Evolutionary conservation across 2,888 invertebrate genomes (phyloP), one percentile per base, ranked within the genome.

Genomic region (Cephus runcator): DNA sequence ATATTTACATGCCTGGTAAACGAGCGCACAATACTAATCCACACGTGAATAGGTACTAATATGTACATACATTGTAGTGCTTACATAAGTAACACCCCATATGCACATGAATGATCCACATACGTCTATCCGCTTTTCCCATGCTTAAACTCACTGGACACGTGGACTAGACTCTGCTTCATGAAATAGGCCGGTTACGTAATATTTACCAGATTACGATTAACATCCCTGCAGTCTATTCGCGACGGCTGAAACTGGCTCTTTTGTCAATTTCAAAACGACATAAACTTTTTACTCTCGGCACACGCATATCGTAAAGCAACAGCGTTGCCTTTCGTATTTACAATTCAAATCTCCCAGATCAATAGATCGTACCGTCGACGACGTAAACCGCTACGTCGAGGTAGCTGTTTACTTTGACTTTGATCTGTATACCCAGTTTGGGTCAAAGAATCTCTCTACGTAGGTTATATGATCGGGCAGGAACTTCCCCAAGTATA

Each of bases 301-400:
- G 80, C 77, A 78, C 79, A 80, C 78, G 85, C 80, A 82, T 83
- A 84, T 83, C 81, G 31, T 84, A 83, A 81, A 79, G 78, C 83
- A 71, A 71, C 12, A 23, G 81, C 76, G 80, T 83, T 82, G 80
- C 80, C 79, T 79, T 34, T 75, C 83, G 81, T 80, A 88, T 88
- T 87, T 88, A 87, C 88, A 88, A 88, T 85, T 88, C 87, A 87
- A 88, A 88, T 88, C 76, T 36, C 73, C 56, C 71, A 81, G 86
- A 88, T 88, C 88, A 83, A 86, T 84, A 79, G 75, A 78, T 80
- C 80, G 79, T 76, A 80, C 71, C 33, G 71, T 34, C 71, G 31
- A 31, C 71, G 71, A 71, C 33, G 31, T 31, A 71, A 71, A 71
- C 31, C 31, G 31, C 71, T 23, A 56, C 56, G 9, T 56, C 9